phyloP scores from a whole-genome alignment of 2,113 vertebrate species.

The Diadophis punctatus region DNA sequence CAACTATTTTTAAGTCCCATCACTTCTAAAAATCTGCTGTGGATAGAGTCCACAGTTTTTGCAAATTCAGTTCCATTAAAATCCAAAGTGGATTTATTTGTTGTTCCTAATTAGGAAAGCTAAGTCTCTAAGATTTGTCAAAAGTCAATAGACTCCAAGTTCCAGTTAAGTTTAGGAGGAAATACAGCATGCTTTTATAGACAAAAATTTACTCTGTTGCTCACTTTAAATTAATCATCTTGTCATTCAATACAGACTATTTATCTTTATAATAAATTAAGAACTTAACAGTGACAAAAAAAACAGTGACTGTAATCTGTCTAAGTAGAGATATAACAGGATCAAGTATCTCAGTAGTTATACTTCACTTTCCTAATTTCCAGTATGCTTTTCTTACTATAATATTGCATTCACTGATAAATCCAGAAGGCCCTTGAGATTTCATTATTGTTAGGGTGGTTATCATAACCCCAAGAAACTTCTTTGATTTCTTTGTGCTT shows the following conservation, averaged over 20 bases:
- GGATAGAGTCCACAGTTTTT: neutral
- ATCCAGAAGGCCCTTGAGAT: neutral
- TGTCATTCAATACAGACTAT: neutral
- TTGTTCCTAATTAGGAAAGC: neutral
- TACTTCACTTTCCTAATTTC: neutral
- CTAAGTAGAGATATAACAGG: neutral
- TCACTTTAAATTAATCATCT: neutral
- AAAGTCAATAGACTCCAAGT: neutral
- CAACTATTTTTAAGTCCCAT: neutral
- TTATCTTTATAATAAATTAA: neutral
- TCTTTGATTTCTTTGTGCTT: neutral
- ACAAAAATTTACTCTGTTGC: neutral
- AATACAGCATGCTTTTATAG: neutral
- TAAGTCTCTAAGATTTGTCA: neutral
- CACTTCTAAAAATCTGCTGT: neutral
- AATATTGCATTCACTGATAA: neutral
- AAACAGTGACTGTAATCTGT: neutral
- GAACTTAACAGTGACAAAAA: neutral
- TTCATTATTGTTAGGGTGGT: neutral
- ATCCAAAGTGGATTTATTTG: neutral
- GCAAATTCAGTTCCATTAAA: neutral
- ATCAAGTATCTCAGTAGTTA: conserved; percentile 15
- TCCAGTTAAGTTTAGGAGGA: neutral
- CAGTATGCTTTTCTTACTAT: conserved; percentile 8
- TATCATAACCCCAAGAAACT: neutral